Conservation (phyloP, 1,140 invertebrate species). For the Triops longicaudatus region DNA sequence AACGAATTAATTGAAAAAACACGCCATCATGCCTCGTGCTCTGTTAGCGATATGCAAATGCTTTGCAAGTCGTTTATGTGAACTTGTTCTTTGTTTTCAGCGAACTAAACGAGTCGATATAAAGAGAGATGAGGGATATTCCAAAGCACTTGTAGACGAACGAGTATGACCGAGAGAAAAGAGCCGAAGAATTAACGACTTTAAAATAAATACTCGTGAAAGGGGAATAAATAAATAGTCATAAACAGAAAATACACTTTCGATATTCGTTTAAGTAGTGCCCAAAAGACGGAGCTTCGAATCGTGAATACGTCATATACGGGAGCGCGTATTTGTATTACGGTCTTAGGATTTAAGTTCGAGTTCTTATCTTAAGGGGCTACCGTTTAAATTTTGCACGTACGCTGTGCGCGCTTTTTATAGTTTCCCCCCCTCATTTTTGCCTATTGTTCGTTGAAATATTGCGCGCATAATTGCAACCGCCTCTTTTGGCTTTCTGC, state of each 20-base stretch:
- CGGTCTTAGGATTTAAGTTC: too few species aligned
- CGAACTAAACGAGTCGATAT: neutral
- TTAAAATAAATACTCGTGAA: too few species aligned
- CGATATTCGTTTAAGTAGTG: too few species aligned
- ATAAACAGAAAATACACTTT: too few species aligned
- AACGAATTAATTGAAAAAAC: slow-evolving; percentile 14
- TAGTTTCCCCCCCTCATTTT: neutral
- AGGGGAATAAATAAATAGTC: too few species aligned
- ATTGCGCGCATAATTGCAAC: neutral
- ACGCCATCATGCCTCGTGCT: neutral
- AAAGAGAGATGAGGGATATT: too few species aligned
- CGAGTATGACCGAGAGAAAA: too few species aligned
- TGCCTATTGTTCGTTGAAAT: neutral
- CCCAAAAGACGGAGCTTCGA: too few species aligned
- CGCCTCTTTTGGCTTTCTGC: slow-evolving; percentile 14
- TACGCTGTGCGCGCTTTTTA: neutral
- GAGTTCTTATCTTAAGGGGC: neutral
- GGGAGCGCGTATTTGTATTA: too few species aligned
- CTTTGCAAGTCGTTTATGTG: neutral
- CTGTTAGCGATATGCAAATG: slow-evolving; percentile 1
- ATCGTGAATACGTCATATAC: too few species aligned
- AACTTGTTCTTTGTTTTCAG: neutral
- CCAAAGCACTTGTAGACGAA: too few species aligned
- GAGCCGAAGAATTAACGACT: too few species aligned
- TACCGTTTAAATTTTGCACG: neutral